Evolutionary conservation across 2,797 vertebrate species (phyloP).

Genomic region (Microctenopoma lineatum): DNA sequence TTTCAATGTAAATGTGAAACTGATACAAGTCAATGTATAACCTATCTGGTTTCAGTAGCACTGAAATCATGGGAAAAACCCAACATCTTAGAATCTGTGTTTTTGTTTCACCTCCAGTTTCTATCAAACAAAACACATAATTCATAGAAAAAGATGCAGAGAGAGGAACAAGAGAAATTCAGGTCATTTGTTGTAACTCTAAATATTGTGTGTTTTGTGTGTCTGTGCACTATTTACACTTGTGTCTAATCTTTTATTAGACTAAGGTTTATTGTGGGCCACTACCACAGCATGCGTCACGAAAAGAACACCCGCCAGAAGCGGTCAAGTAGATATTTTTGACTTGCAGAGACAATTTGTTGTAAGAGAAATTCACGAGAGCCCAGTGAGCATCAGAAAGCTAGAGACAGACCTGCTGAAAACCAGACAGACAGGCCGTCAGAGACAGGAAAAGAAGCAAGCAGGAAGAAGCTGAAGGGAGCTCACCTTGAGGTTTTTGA

Average conservation of each 20-base stretch:
- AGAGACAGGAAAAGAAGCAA: not conserved
- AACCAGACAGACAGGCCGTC: not conserved
- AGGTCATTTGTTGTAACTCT: too few relatives aligned
- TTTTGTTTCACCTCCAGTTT: too few relatives aligned
- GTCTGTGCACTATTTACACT: not conserved
- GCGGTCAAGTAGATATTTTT: not conserved
- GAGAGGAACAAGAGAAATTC: too few relatives aligned
- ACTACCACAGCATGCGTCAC: not conserved
- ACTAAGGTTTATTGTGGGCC: not conserved
- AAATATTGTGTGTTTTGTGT: not conserved
- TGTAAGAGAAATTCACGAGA: not conserved
- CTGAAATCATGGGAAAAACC: too few relatives aligned
- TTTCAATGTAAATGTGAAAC: too few relatives aligned
- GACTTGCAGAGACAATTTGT: slow-evolving; percentile 5
- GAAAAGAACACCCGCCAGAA: slow-evolving; percentile 2
- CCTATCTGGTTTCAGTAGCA: too few relatives aligned
- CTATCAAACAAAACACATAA: too few relatives aligned
- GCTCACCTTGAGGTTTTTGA: slow-evolving; percentile 90
- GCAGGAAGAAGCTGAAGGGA: not conserved
- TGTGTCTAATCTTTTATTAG: too few relatives aligned
- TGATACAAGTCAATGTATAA: too few relatives aligned
- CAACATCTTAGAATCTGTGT: too few relatives aligned
- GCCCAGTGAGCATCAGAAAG: slow-evolving; percentile 2
- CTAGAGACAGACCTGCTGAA: not conserved
- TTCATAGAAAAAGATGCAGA: too few relatives aligned